A percentile compares a stretch with the other conserved stretches of the same genome.
Conservation (phyloP, 2,797 vertebrate genomes). For the Thalassophryne amazonica region DNA sequence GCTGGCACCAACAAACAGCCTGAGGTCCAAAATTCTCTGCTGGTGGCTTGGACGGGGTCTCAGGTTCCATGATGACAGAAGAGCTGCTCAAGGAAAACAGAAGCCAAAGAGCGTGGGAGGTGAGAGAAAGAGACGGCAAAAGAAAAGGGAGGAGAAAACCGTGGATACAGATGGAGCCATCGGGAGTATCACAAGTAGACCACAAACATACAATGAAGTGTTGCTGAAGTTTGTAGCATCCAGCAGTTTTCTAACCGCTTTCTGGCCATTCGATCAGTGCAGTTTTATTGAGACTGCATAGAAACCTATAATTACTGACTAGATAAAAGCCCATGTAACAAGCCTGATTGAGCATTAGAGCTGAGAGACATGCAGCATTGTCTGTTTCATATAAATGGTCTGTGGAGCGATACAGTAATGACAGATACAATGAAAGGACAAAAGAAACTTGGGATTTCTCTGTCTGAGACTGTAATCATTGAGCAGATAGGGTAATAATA, state of each 20-base stretch:
- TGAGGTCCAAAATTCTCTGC: constrained; percentile 25
- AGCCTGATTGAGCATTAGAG: constrained; percentile 8
- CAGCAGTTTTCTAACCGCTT: constrained; percentile 1
- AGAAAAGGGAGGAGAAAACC: background rate
- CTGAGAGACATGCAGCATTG: constrained; percentile 16
- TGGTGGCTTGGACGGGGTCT: constrained; percentile 37
- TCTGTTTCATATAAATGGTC: constrained; percentile 11
- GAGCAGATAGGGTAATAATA: constrained; percentile 17
- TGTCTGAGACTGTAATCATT: background rate
- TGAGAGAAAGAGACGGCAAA: background rate
- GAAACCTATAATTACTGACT: constrained; percentile 19
- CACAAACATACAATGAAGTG: background rate
- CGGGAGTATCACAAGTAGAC: constrained; percentile 6
- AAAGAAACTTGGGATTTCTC: constrained; percentile 11
- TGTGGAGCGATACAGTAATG: constrained; percentile 17
- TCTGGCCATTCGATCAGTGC: constrained; percentile 2
- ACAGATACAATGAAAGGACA: constrained; percentile 42
- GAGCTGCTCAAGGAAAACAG: constrained; percentile 30
- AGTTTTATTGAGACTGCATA: constrained; percentile 17
- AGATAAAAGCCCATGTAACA: constrained; percentile 10
- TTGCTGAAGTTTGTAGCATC: constrained; percentile 13
- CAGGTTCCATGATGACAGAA: constrained; percentile 38
- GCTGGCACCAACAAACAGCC: constrained; percentile 36
- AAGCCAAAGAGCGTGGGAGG: constrained; percentile 17
- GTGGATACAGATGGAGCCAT: constrained; percentile 11